Conservation (phyloP, 2,113 vertebrate genomes). For the Gadus chalcogrammus region DNA sequence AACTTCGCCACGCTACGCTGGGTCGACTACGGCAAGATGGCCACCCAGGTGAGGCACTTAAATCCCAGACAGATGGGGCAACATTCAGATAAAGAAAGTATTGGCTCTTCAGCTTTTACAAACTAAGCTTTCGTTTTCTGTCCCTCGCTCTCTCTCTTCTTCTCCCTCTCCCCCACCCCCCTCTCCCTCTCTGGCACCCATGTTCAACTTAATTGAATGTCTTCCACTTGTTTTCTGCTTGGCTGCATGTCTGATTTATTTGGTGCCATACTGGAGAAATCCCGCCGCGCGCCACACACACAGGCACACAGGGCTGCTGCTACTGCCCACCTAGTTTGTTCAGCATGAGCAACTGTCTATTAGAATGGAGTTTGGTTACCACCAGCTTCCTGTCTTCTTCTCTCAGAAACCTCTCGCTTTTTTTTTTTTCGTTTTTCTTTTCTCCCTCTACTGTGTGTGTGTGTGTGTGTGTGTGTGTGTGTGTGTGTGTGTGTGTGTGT, state of each 20-base stretch:
- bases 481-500: too few species aligned
- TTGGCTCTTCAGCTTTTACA: constrained; percentile 12
- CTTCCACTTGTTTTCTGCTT: constrained; percentile 40
- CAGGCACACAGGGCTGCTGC: too few species aligned
- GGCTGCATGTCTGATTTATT: constrained; percentile 73
- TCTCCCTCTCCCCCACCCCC: constrained; percentile 26
- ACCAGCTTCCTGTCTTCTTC: too few species aligned
- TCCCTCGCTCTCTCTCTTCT: constrained; percentile 16
- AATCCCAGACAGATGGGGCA: neutral
- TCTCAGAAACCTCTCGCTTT: too few species aligned
- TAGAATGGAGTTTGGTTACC: too few species aligned
- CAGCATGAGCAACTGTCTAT: too few species aligned
- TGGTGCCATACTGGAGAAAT: constrained; percentile 48
- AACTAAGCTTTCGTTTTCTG: neutral
- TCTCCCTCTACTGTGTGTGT: too few species aligned
- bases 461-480: too few species aligned
- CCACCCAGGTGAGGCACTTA: constrained; percentile 78
- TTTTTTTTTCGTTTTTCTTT: too few species aligned
- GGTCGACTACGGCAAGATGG: constrained; percentile 97
- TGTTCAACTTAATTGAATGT: neutral
- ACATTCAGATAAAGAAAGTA: neutral
- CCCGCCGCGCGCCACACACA: too few species aligned
- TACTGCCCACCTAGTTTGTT: too few species aligned
- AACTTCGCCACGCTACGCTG: constrained; percentile 96
- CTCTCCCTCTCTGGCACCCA: too few species aligned